phyloP scores from a whole-genome alignment of 2,888 invertebrate species.

The Azorinus chamasolen region DNA sequence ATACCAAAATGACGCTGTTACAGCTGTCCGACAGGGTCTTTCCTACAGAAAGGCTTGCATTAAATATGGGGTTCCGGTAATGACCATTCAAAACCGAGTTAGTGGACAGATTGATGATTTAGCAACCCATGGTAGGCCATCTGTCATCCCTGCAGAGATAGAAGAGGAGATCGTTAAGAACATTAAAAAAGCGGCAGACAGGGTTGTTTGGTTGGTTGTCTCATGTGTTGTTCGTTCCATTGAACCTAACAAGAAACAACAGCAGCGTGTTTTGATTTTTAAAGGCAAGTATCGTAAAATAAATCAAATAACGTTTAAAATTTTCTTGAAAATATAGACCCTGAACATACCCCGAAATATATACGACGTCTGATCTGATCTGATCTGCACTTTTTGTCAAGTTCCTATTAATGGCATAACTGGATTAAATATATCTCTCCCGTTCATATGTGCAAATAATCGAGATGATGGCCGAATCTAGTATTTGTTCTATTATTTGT shows the following conservation, averaged over 20 bases:
- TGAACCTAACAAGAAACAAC: no score
- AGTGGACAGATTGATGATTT: conserved; percentile 18
- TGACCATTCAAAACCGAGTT: conserved; percentile 49
- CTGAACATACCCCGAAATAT: no score
- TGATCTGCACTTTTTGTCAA: no score
- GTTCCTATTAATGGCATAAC: no score
- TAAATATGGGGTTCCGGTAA: conserved; percentile 37
- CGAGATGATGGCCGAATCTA: not conserved
- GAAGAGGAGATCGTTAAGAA: conserved; percentile 30
- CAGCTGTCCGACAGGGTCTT: conserved; percentile 38
- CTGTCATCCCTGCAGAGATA: conserved; percentile 39
- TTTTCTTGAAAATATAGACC: no score
- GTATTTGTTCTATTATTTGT: not conserved
- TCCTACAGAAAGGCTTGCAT: conserved; percentile 33
- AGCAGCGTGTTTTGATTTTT: no score
- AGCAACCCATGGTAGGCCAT: conserved; percentile 28
- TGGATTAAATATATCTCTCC: no score
- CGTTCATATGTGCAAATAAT: no score
- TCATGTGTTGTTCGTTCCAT: no score
- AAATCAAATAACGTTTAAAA: not conserved
- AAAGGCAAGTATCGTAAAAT: not conserved
- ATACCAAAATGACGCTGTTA: conserved; percentile 30
- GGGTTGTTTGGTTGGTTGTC: no score
- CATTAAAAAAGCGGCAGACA: conserved; percentile 7
- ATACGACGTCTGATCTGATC: no score